Conservation (phyloP, 2,113 vertebrate species). For the Corvus moneduloides region DNA sequence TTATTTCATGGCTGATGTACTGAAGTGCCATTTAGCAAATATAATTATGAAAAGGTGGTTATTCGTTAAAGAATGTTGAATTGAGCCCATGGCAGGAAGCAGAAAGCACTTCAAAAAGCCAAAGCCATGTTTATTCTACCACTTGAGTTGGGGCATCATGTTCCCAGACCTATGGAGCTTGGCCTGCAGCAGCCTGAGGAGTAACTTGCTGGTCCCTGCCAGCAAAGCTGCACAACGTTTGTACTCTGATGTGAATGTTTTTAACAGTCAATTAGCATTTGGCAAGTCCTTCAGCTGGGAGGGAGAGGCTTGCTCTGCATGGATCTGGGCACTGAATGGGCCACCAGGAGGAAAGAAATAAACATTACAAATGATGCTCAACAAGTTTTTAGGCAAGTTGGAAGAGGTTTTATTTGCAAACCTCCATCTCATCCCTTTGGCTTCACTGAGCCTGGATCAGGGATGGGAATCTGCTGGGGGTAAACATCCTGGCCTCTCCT, state of each 20-base stretch:
- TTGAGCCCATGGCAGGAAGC: background rate
- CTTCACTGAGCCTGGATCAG: background rate
- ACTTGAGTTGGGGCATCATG: background rate
- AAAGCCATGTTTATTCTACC: slow-evolving; percentile 6
- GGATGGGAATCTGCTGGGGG: background rate
- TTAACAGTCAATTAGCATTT: slow-evolving; percentile 60
- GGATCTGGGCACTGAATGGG: background rate
- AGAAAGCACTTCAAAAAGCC: background rate
- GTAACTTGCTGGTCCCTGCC: background rate
- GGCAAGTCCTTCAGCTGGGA: slow-evolving; percentile 17
- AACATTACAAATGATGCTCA: background rate
- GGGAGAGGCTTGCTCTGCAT: background rate
- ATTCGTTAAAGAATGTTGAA: background rate
- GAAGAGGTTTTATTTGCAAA: background rate
- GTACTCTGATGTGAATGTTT: slow-evolving; percentile 52
- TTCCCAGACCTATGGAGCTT: slow-evolving; percentile 9
- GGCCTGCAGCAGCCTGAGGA: slow-evolving; percentile 4
- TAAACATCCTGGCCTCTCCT: background rate
- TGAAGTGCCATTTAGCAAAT: background rate
- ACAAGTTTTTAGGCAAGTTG: background rate
- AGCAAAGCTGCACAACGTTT: slow-evolving; percentile 12
- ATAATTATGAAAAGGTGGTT: background rate
- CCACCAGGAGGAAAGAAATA: background rate
- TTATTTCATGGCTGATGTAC: background rate
- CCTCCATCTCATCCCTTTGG: background rate